Evolutionary conservation across 1,140 invertebrate genomes (phyloP).

Genomic region (Oreohelix idahoensis): DNA sequence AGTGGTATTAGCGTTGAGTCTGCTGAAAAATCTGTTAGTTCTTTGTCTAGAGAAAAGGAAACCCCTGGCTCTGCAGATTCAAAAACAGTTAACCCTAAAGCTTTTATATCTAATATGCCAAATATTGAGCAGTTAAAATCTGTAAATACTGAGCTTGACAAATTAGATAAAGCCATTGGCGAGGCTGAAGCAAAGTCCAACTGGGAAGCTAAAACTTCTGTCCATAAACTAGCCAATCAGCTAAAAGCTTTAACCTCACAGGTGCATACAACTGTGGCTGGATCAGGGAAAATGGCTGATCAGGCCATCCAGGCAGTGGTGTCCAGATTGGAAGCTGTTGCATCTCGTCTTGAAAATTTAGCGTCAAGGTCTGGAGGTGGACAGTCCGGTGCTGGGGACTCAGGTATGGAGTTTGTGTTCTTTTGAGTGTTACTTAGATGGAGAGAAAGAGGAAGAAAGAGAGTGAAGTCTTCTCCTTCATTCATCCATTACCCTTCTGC

Average conservation of each 20-base stretch:
- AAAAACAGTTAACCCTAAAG: not conserved
- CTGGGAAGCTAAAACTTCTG: slow-evolving; percentile 4
- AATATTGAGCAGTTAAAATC: not conserved
- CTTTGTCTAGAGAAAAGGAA: not conserved
- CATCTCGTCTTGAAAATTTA: slow-evolving; percentile 79
- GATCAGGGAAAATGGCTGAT: slow-evolving; percentile 46
- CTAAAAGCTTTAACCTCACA: slow-evolving; percentile 38
- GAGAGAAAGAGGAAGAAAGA: too few relatives aligned
- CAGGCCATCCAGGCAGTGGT: slow-evolving; percentile 69
- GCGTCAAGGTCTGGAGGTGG: slow-evolving; percentile 36
- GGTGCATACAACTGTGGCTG: slow-evolving; percentile 10
- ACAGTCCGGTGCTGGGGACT: slow-evolving; percentile 30
- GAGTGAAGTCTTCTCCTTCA: too few relatives aligned
- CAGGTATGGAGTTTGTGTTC: slow-evolving; percentile 74
- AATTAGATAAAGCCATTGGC: slow-evolving; percentile 19
- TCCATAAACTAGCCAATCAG: slow-evolving; percentile 33
- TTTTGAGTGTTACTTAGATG: too few relatives aligned
- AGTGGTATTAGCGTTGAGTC: not conserved
- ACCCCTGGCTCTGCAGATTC: not conserved
- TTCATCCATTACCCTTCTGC: too few relatives aligned
- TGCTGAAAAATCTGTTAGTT: not conserved
- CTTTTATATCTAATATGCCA: not conserved
- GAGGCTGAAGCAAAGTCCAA: slow-evolving; percentile 27
- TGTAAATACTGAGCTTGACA: slow-evolving; percentile 14
- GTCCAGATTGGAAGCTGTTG: slow-evolving; percentile 83